Conservation (phyloP, 2,113 vertebrate species). For the Paraplagusia blochii region DNA sequence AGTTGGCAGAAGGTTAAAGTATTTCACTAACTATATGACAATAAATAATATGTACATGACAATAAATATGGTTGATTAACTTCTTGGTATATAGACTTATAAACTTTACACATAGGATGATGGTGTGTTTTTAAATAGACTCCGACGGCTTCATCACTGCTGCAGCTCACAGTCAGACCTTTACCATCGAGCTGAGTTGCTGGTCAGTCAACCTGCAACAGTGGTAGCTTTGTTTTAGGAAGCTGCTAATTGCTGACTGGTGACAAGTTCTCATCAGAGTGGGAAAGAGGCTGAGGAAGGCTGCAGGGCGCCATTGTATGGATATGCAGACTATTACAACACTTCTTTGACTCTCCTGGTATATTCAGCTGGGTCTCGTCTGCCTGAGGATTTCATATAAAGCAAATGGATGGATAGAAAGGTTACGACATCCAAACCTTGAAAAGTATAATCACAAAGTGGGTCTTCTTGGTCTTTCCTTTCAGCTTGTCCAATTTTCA, state of each 20-base stretch:
- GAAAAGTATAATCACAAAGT: too few species aligned
- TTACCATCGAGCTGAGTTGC: not conserved
- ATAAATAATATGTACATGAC: too few species aligned
- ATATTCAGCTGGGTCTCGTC: not conserved
- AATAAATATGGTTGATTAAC: too few species aligned
- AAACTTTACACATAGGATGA: too few species aligned
- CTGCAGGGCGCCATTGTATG: slow-evolving; percentile 18
- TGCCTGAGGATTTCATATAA: too few species aligned
- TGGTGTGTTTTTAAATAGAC: not conserved
- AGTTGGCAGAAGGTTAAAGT: too few species aligned
- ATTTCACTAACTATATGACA: too few species aligned
- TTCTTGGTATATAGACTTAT: too few species aligned
- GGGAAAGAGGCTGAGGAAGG: slow-evolving; percentile 18
- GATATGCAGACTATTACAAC: not conserved
- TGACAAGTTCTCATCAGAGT: slow-evolving; percentile 32
- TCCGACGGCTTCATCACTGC: not conserved
- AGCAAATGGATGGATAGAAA: too few species aligned
- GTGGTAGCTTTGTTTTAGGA: slow-evolving; percentile 30
- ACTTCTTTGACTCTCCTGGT: not conserved
- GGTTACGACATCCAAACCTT: too few species aligned
- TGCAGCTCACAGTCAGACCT: not conserved
- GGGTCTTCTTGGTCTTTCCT: too few species aligned
- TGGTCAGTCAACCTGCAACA: slow-evolving; percentile 9
- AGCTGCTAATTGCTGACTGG: slow-evolving; percentile 30
- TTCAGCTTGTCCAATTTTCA: too few species aligned